phyloP scores from a whole-genome alignment of 2,888 invertebrate species.

The Meta bourneti region DNA sequence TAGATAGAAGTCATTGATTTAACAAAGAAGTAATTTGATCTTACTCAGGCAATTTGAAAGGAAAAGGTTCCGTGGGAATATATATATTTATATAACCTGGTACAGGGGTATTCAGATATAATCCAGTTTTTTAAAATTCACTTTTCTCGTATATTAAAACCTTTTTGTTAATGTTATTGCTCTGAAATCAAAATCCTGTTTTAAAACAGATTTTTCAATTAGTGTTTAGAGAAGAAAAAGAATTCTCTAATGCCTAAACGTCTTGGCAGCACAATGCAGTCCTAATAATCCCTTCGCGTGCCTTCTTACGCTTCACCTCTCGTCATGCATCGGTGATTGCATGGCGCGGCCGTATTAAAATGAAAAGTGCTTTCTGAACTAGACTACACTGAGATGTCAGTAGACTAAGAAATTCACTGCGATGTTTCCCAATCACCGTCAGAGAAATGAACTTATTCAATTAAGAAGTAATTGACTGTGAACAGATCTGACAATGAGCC shows the following conservation, averaged over 20 bases:
- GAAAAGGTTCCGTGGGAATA: too few species aligned
- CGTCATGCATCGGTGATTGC: slow-evolving; percentile 33
- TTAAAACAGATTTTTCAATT: neutral
- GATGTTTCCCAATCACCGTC: slow-evolving; percentile 22
- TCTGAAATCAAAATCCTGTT: neutral
- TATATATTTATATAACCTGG: too few species aligned
- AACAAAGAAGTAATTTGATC: too few species aligned
- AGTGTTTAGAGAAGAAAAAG: neutral
- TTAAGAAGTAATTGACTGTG: slow-evolving; percentile 40
- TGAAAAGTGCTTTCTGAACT: neutral
- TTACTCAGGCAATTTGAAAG: too few species aligned
- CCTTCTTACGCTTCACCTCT: slow-evolving; percentile 13
- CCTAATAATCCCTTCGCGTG: neutral
- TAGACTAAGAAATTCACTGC: neutral
- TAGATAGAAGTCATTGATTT: too few species aligned
- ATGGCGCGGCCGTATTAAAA: slow-evolving; percentile 1
- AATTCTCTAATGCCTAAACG: neutral
- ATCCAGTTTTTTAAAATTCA: too few species aligned
- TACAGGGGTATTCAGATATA: too few species aligned
- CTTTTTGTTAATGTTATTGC: too few species aligned
- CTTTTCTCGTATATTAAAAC: too few species aligned
- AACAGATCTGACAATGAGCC: slow-evolving; percentile 12
- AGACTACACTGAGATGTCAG: slow-evolving; percentile 4
- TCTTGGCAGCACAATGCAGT: neutral
- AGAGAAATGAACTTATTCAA: neutral